These are phyloP conservation scores for Scaptomyza parva DNA, from an alignment of 2,888 invertebrate genomes.

Conservation along the genomic window DNA sequence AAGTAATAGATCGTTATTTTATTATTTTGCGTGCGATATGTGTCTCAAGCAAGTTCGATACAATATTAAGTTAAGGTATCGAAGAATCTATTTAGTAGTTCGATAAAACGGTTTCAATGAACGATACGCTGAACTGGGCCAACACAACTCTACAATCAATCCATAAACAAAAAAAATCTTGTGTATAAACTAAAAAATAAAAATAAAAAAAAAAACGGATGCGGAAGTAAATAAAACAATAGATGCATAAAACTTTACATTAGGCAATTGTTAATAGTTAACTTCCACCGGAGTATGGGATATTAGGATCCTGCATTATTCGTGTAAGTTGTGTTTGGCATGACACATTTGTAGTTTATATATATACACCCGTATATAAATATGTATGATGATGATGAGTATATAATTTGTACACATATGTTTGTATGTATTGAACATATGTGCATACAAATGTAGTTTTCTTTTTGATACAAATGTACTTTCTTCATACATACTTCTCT, in stretches of 20 bases:
- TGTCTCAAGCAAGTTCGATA: conserved; percentile 5
- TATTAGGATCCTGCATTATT: conserved; percentile 30
- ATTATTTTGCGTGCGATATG: conserved; percentile 1
- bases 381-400: conserved; percentile 16
- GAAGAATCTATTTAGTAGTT: conserved; percentile 18
- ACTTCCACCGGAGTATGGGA: conserved; percentile 42
- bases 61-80: not conserved
- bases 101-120: conserved; percentile 34
- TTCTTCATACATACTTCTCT: not conserved
- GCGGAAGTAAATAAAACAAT: conserved; percentile 41
- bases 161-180: conserved; percentile 67
- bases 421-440: conserved; percentile 36
- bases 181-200: conserved; percentile 61
- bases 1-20: not conserved
- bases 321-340: conserved; percentile 43
- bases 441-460: conserved; percentile 26
- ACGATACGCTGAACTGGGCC: conserved; percentile 39
- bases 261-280: conserved; percentile 20
- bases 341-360: conserved; percentile 52
- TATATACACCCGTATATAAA: conserved; percentile 15
- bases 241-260: conserved; percentile 26
- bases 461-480: conserved; percentile 18
- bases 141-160: conserved; percentile 61
- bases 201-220: conserved; percentile 20
- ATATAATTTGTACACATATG: conserved; percentile 28